phyloP scores from a whole-genome alignment of 2,888 invertebrate genomes.

The Spatulosminthurus flaviceps region DNA sequence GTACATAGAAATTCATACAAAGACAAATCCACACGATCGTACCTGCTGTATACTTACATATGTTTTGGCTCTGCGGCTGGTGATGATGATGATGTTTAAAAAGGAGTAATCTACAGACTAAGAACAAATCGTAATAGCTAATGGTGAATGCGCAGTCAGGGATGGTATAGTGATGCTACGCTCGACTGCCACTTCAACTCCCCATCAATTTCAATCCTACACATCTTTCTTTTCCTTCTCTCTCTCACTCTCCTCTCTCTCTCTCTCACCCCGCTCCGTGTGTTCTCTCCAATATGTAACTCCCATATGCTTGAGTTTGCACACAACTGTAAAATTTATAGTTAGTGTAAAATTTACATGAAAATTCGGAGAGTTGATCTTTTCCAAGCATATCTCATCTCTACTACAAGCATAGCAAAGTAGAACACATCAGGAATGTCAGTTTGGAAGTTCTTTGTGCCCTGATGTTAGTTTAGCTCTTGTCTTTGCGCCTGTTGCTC shows the following conservation, averaged over 20 bases:
- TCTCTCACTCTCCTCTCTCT: neutral
- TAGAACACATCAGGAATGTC: conserved; percentile 14
- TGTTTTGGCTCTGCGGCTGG: neutral
- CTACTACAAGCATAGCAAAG: neutral
- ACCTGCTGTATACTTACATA: neutral
- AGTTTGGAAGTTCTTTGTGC: conserved; percentile 14
- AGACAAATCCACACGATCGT: too few relatives aligned
- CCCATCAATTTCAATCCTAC: conserved; percentile 52
- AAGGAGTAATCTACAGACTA: neutral
- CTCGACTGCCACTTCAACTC: conserved; percentile 56
- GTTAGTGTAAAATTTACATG: conserved; percentile 1
- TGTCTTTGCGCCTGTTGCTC: neutral
- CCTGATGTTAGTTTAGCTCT: neutral
- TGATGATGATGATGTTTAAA: neutral
- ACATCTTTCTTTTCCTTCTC: conserved; percentile 21
- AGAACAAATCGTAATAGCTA: conserved; percentile 38
- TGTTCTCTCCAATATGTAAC: neutral
- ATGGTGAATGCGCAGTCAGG: conserved; percentile 45
- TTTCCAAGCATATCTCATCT: neutral
- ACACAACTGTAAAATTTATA: conserved; percentile 8
- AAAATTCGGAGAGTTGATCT: conserved; percentile 13
- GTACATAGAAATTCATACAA: neutral
- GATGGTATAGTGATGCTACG: conserved; percentile 43
- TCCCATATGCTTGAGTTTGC: neutral
- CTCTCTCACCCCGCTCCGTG: neutral